Conservation (phyloP, 2,888 invertebrate genomes). For the Lordiphosa andalusiaca region DNA sequence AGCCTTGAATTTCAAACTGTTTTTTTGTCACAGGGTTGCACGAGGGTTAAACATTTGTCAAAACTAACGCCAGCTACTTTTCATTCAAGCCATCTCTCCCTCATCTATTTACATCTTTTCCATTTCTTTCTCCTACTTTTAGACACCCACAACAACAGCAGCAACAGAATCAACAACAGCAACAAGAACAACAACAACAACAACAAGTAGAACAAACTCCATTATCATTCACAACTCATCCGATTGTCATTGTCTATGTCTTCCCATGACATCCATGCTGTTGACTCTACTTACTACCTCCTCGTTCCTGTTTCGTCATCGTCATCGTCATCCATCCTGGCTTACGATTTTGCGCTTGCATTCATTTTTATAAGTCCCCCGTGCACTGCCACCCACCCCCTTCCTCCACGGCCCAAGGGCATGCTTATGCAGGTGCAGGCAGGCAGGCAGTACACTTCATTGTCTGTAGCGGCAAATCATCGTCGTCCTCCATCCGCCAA, state of each 20-base stretch:
- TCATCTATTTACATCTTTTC: slow-evolving; percentile 23
- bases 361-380: slow-evolving; percentile 42
- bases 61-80: slow-evolving; percentile 27
- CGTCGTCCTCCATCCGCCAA: slow-evolving; percentile 9
- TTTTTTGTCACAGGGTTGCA: neutral
- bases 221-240: slow-evolving; percentile 72
- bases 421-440: slow-evolving; percentile 46
- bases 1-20: no score
- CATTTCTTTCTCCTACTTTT: slow-evolving; percentile 32
- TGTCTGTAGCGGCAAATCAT: slow-evolving; percentile 29
- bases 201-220: slow-evolving; percentile 17
- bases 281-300: slow-evolving; percentile 34
- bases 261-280: slow-evolving; percentile 36
- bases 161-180: no score
- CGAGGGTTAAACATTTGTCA: slow-evolving; percentile 15
- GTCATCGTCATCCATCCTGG: slow-evolving; percentile 29
- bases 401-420: slow-evolving; percentile 38
- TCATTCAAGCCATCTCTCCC: slow-evolving; percentile 36
- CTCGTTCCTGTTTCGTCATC: neutral
- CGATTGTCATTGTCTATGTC: slow-evolving; percentile 64
- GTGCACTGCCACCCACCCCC: neutral
- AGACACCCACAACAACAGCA: slow-evolving; percentile 18
- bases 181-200: neutral
- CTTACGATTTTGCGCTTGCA: slow-evolving; percentile 43
- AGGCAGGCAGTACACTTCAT: slow-evolving; percentile 36